phyloP scores from a whole-genome alignment of 2,888 invertebrate species.

The Meiosimyza decipiens region DNA sequence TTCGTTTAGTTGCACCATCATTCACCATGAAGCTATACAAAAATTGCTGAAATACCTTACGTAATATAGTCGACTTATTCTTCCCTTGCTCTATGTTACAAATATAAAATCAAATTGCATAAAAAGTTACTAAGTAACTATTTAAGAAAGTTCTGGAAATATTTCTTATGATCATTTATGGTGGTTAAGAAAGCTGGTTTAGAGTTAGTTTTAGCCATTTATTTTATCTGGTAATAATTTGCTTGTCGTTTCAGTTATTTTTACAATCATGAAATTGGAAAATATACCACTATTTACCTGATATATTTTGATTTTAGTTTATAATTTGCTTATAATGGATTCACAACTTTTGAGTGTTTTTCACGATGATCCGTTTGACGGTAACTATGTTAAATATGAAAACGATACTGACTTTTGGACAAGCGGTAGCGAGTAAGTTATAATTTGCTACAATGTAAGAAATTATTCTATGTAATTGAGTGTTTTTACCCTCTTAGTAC shows the following conservation, averaged over 20 bases:
- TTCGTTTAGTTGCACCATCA: too few relatives aligned
- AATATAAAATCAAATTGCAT: too few relatives aligned
- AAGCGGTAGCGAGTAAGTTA: slow-evolving; percentile 60
- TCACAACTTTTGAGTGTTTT: slow-evolving; percentile 63
- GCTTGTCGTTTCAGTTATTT: neutral
- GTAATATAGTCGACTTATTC: too few relatives aligned
- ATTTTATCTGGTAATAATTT: too few relatives aligned
- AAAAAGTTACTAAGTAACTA: too few relatives aligned
- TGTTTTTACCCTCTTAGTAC: slow-evolving; percentile 40
- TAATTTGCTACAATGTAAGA: neutral
- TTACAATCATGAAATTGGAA: neutral
- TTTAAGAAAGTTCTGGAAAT: too few relatives aligned
- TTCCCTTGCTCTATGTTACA: too few relatives aligned
- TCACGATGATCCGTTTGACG: slow-evolving; percentile 65
- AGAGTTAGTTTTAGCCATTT: too few relatives aligned
- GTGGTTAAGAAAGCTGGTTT: too few relatives aligned
- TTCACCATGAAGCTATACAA: too few relatives aligned
- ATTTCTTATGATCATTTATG: too few relatives aligned
- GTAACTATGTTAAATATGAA: slow-evolving; percentile 59
- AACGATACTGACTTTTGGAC: slow-evolving; percentile 61
- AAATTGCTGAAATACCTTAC: too few relatives aligned
- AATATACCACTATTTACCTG: slow-evolving; percentile 1
- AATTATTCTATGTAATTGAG: neutral
- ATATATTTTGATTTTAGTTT: slow-evolving; percentile 15
- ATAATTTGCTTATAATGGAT: slow-evolving; percentile 56